Conservation (phyloP, 2,113 vertebrate genomes). For the Stomatorhinus ivindoensis region DNA sequence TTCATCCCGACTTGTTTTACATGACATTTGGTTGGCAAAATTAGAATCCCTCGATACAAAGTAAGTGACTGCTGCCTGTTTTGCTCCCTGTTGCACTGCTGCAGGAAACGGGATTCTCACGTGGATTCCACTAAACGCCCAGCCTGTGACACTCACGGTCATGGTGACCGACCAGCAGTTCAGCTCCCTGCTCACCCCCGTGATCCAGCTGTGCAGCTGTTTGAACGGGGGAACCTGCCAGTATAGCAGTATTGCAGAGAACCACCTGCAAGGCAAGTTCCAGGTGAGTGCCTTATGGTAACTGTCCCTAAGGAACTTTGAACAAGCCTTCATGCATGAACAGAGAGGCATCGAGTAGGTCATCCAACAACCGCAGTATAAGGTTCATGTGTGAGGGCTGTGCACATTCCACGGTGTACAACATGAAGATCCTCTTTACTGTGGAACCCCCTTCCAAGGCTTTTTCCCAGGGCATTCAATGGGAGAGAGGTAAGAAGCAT, state of each 20-base stretch:
- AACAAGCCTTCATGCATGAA: neutral
- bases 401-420: neutral
- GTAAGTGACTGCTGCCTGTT: neutral
- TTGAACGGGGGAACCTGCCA: conserved; percentile 65
- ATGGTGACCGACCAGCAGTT: conserved; percentile 52
- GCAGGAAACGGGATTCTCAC: conserved; percentile 55
- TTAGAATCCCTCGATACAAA: neutral
- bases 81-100: neutral
- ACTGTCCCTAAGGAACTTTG: neutral
- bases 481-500: too few species aligned
- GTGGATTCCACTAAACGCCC: conserved; percentile 51
- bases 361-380: neutral
- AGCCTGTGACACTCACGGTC: conserved; percentile 55
- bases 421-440: neutral
- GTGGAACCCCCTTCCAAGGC: neutral
- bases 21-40: neutral
- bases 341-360: neutral
- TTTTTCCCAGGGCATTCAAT: neutral
- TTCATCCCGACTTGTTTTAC: neutral
- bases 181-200: conserved; percentile 59
- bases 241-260: conserved; percentile 54
- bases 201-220: conserved; percentile 63
- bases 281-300: conserved; percentile 48
- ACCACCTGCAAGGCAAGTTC: conserved; percentile 56
- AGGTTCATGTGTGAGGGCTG: neutral